phyloP scores from a whole-genome alignment of 2,888 invertebrate species.

The Bugulina stolonifera region DNA sequence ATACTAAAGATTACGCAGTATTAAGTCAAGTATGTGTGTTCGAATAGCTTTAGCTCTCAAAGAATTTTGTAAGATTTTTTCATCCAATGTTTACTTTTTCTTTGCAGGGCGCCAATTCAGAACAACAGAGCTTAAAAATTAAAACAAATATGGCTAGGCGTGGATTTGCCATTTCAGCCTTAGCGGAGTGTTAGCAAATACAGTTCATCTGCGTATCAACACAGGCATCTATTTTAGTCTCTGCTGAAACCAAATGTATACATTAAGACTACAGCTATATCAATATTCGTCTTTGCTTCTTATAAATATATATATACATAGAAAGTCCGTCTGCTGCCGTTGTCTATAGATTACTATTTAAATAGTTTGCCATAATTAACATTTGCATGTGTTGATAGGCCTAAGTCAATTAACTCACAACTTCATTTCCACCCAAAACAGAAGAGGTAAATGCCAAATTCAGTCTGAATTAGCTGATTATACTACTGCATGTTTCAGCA shows the following conservation, averaged over 20 bases:
- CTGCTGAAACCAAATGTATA: not conserved
- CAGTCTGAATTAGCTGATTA: constrained; percentile 9
- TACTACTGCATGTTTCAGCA: constrained; percentile 3
- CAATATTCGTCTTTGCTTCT: too few species aligned
- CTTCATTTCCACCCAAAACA: constrained; percentile 15
- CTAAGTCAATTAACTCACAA: constrained; percentile 22
- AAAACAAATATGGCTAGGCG: not conserved
- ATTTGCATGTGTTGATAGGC: constrained; percentile 26
- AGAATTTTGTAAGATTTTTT: not conserved
- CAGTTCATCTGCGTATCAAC: not conserved
- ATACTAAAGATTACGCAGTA: not conserved
- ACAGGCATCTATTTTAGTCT: not conserved
- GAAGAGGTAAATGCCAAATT: constrained; percentile 25
- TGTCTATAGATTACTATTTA: not conserved
- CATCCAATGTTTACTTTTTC: not conserved
- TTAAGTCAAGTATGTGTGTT: not conserved
- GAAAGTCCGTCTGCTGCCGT: too few species aligned
- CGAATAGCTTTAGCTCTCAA: not conserved
- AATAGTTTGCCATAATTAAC: constrained; percentile 26
- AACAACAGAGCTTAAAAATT: not conserved
- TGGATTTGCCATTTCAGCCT: not conserved
- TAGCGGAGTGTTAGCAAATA: not conserved
- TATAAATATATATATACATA: not conserved
- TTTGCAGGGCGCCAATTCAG: not conserved
- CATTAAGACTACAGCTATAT: not conserved